Evolutionary conservation across 2,888 invertebrate genomes (phyloP).

Genomic region (Cataglyphis albicans): DNA sequence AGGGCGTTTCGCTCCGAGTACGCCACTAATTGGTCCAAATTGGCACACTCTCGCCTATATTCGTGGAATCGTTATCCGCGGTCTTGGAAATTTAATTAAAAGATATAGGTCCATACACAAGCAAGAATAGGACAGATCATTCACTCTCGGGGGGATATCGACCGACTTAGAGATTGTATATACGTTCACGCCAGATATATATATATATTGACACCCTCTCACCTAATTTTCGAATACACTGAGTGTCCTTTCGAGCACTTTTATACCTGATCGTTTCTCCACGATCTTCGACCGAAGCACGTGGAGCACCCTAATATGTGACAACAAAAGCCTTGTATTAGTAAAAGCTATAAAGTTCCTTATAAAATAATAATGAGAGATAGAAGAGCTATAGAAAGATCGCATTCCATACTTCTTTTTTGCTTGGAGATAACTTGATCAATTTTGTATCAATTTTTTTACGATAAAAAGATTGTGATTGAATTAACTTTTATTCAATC

Average conservation of each 20-base stretch:
- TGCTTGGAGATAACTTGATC: background rate
- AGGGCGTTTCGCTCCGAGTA: slow-evolving; percentile 42
- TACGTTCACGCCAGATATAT: slow-evolving; percentile 18
- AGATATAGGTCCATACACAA: slow-evolving; percentile 41
- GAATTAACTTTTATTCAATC: no score
- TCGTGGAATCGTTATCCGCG: slow-evolving; percentile 42
- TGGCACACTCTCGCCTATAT: slow-evolving; percentile 24
- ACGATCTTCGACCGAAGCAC: slow-evolving; percentile 59
- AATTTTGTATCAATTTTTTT: background rate
- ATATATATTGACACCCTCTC: slow-evolving; percentile 13
- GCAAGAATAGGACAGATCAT: slow-evolving; percentile 74
- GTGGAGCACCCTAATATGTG: slow-evolving; percentile 58
- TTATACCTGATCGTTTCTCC: slow-evolving; percentile 53
- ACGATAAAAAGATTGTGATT: background rate
- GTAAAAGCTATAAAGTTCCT: background rate
- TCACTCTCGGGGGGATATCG: slow-evolving; percentile 81
- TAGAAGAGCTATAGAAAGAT: background rate
- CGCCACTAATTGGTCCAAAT: slow-evolving; percentile 46
- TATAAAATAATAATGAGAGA: slow-evolving; percentile 16
- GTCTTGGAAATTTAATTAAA: slow-evolving; percentile 70
- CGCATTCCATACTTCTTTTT: background rate
- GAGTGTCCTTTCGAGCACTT: slow-evolving; percentile 36
- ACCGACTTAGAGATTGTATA: slow-evolving; percentile 65
- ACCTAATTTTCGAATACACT: slow-evolving; percentile 33
- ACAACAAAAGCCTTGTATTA: slow-evolving; percentile 48